phyloP scores from a whole-genome alignment of 1,140 invertebrate genomes.

The Drosophila insularis region DNA sequence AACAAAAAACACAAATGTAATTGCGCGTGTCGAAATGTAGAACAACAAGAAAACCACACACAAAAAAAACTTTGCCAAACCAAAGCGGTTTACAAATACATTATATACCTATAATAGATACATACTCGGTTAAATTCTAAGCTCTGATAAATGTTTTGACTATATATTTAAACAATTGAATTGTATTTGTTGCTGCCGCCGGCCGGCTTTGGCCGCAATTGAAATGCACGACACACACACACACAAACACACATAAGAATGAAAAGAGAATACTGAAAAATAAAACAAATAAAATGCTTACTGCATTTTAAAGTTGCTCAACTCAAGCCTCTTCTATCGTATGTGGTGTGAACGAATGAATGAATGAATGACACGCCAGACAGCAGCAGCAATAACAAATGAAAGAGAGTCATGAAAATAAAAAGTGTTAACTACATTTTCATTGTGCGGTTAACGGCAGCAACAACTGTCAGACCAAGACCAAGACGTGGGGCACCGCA shows the following conservation, averaged over 20 bases:
- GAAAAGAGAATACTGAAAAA: not conserved
- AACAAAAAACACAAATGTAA: constrained; percentile 51
- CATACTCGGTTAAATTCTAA: constrained; percentile 41
- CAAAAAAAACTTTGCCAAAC: not conserved
- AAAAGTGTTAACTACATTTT: constrained; percentile 66
- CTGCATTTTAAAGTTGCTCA: constrained; percentile 52
- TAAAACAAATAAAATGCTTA: constrained; percentile 25
- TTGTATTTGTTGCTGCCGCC: constrained; percentile 30
- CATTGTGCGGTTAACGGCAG: constrained; percentile 56
- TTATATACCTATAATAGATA: not conserved
- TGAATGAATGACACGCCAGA: constrained; percentile 40
- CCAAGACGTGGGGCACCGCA: too few species aligned
- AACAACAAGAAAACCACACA: constrained; percentile 21
- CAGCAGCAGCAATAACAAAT: constrained; percentile 8
- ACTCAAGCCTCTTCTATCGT: not conserved
- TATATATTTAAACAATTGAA: constrained; percentile 45
- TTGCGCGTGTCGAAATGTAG: constrained; percentile 68
- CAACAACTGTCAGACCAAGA: constrained; percentile 28
- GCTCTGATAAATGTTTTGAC: constrained; percentile 51
- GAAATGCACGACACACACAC: constrained; percentile 41
- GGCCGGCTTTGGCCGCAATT: constrained; percentile 43
- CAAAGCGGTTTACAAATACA: constrained; percentile 2
- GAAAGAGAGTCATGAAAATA: constrained; percentile 26
- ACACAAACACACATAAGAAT: constrained; percentile 13
- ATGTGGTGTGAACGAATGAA: constrained; percentile 41